Percentiles rank a stretch among this genome's conserved stretches.
Conservation (phyloP, 2,113 vertebrate genomes). For the Dipodomys merriami region DNA sequence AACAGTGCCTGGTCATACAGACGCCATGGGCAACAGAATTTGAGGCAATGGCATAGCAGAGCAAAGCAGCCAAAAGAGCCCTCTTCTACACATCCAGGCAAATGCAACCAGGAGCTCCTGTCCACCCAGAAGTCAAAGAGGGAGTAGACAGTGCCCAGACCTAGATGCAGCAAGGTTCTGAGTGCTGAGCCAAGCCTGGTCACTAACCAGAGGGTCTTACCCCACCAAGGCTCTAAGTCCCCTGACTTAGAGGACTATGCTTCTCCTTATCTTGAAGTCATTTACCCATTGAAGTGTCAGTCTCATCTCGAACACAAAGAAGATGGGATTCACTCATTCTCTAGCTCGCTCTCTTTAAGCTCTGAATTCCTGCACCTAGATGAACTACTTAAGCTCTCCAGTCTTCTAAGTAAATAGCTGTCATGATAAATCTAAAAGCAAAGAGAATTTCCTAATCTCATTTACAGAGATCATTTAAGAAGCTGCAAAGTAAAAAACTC, state of each 20-base stretch:
- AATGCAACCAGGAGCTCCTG: not conserved
- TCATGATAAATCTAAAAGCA: constrained; percentile 2
- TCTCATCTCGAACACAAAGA: not conserved
- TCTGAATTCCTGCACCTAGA: not conserved
- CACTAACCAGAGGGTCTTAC: not conserved
- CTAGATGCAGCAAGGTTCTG: not conserved
- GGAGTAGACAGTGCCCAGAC: not conserved
- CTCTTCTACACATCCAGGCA: not conserved
- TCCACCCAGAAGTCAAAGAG: not conserved
- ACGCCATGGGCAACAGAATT: not conserved
- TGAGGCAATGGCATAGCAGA: not conserved
- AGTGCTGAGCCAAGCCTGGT: not conserved
- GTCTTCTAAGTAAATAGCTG: not conserved
- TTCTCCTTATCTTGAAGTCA: not conserved
- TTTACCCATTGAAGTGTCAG: not conserved
- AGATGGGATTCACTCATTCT: not conserved
- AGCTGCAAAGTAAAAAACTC: not conserved
- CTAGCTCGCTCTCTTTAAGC: not conserved
- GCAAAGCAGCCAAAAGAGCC: not conserved
- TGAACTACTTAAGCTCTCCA: not conserved
- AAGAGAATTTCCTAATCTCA: not conserved
- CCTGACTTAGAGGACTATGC: too few species aligned
- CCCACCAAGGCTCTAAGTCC: too few species aligned
- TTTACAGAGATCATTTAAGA: constrained; percentile 15
- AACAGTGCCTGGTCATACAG: not conserved